These are phyloP conservation scores for Allolobophora icterica DNA, from an alignment of 2,888 invertebrate species.

Conservation along the genomic window DNA sequence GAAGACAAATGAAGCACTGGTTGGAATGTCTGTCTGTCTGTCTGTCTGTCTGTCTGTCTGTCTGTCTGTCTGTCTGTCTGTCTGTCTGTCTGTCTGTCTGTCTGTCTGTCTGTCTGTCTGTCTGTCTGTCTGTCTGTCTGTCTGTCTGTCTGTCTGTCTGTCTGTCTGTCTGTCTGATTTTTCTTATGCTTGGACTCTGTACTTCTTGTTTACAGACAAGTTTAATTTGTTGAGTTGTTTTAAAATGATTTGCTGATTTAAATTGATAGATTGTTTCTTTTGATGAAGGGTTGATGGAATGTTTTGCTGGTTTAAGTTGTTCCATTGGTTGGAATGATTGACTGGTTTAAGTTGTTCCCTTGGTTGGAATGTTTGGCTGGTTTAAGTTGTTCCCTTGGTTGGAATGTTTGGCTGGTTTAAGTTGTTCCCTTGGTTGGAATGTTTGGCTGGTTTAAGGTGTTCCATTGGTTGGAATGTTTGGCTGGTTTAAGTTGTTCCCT, in stretches of 20 bases:
- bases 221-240: not conserved
- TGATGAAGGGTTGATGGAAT: no score
- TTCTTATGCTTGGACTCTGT: not conserved
- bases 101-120: not conserved
- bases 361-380: no score
- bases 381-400: no score
- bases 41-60: not conserved
- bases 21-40: not conserved
- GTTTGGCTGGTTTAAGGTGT: no score
- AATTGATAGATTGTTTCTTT: no score
- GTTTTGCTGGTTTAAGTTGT: no score
- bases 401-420: no score
- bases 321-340: no score
- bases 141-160: not conserved
- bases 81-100: not conserved
- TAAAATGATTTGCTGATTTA: not conserved
- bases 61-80: not conserved
- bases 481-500: no score
- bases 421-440: no score
- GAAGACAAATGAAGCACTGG: constrained; percentile 3
- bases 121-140: not conserved
- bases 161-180: not conserved
- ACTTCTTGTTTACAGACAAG: not conserved
- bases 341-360: no score
- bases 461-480: no score